Percentiles rank a stretch among this genome's conserved stretches.
These are phyloP conservation scores for Nemurella pictetii DNA, from an alignment of 2,888 invertebrate species.

Conservation along the genomic window DNA sequence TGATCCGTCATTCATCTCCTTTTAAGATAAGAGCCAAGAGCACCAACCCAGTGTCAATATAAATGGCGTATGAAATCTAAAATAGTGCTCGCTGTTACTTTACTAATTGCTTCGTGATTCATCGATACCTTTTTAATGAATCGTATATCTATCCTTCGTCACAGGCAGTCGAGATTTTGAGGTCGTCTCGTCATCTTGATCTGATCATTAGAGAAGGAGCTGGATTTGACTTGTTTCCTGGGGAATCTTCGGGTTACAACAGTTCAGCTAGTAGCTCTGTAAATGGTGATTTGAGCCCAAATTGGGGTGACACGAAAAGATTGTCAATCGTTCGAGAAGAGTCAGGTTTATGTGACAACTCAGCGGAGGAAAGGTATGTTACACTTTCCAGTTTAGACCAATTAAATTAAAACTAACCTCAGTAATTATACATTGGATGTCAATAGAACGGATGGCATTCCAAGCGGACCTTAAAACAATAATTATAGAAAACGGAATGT, in stretches of 20 bases:
- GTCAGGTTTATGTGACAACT: slow-evolving; percentile 48
- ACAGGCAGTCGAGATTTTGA: slow-evolving; percentile 79
- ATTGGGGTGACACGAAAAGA: slow-evolving; percentile 49
- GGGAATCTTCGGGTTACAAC: slow-evolving; percentile 82
- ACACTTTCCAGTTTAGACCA: neutral
- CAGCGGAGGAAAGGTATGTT: slow-evolving; percentile 15
- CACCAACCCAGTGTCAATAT: neutral
- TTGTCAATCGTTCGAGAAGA: slow-evolving; percentile 77
- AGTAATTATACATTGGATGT: neutral
- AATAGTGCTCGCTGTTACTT: no score
- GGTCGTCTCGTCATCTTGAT: slow-evolving; percentile 74
- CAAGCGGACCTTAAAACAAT: neutral
- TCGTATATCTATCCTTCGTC: neutral
- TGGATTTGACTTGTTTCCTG: slow-evolving; percentile 77
- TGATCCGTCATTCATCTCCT: no score
- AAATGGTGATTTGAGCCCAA: slow-evolving; percentile 65
- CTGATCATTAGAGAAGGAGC: slow-evolving; percentile 76
- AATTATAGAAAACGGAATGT: neutral
- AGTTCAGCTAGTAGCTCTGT: slow-evolving; percentile 77
- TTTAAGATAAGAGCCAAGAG: neutral
- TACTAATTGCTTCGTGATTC: neutral
- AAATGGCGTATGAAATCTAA: no score
- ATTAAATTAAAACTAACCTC: neutral
- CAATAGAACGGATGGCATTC: neutral
- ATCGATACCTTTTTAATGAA: neutral